Evolutionary conservation across 1,140 invertebrate genomes (phyloP).

Genomic region (Camponotus vicinus): DNA sequence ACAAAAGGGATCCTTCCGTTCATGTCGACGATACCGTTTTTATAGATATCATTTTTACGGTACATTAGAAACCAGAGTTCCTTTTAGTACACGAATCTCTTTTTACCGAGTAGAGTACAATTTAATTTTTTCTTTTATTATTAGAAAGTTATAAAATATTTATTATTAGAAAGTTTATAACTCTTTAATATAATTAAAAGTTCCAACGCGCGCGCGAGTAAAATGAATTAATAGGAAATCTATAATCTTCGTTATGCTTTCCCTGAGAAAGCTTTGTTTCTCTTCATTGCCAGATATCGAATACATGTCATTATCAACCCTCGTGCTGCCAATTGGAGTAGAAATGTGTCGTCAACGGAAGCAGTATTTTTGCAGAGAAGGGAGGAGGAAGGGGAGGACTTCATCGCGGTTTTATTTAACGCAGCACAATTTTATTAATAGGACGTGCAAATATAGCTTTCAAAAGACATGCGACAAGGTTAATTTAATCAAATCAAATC

Average conservation of each 20-base stretch:
- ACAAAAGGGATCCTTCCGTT: conserved; percentile 76
- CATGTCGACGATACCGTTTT: conserved; percentile 58
- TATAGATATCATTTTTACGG: conserved; percentile 68
- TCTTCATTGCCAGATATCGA: neutral
- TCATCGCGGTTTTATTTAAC: conserved; percentile 36
- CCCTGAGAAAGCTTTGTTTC: conserved; percentile 23
- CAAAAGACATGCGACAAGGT: conserved; percentile 11
- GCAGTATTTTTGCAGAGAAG: conserved; percentile 27
- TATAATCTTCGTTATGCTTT: conserved; percentile 26
- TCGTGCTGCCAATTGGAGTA: conserved; percentile 33
- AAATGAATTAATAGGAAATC: conserved; percentile 9
- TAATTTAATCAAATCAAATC: conserved; percentile 43
- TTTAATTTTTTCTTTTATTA: neutral
- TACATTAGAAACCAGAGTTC: conserved; percentile 32
- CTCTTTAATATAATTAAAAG: neutral
- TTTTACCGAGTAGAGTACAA: neutral
- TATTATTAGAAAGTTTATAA: neutral
- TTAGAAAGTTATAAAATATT: neutral
- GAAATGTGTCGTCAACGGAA: conserved; percentile 18
- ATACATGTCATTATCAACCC: conserved; percentile 9
- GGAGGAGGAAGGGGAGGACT: neutral
- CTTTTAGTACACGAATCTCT: neutral
- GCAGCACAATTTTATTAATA: conserved; percentile 39
- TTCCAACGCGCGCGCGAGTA: neutral
- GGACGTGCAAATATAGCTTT: conserved; percentile 15